These are phyloP conservation scores for Tenthredo scrophulariae DNA, from an alignment of 2,888 invertebrate species.

Conservation along the genomic window DNA sequence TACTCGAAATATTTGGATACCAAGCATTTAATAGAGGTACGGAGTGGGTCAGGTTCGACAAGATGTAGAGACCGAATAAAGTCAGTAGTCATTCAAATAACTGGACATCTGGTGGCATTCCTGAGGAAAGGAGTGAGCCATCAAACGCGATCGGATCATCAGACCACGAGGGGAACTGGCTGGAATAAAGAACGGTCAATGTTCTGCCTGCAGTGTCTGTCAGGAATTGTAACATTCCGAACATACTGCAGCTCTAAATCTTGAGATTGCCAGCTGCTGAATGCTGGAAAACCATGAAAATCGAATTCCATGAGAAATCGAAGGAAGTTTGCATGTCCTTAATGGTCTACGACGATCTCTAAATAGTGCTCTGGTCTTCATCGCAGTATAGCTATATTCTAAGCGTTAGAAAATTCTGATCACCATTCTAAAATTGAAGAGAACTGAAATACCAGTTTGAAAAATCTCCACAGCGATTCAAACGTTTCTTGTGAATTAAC, in stretches of 20 bases:
- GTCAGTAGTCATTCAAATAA: conserved; percentile 31
- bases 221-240: not conserved
- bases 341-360: not conserved
- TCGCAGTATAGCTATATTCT: not conserved
- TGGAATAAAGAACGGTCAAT: not conserved
- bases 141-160: conserved; percentile 9
- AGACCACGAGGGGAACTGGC: not conserved
- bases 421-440: not conserved
- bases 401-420: not conserved
- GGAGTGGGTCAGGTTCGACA: conserved; percentile 22
- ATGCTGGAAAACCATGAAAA: not conserved
- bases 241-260: not conserved
- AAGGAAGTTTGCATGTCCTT: not conserved
- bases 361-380: not conserved
- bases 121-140: conserved; percentile 14
- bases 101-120: conserved; percentile 40
- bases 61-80: not conserved
- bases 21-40: not conserved
- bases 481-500: not conserved
- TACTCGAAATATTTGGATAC: not conserved
- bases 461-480: not conserved
- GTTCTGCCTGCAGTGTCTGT: not conserved
- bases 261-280: not conserved
- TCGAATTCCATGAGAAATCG: not conserved
- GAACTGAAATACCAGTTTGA: not conserved